Percentiles rank a stretch among this genome's conserved stretches.
Conservation (phyloP, 2,113 vertebrate species). For the Oplegnathus fasciatus region DNA sequence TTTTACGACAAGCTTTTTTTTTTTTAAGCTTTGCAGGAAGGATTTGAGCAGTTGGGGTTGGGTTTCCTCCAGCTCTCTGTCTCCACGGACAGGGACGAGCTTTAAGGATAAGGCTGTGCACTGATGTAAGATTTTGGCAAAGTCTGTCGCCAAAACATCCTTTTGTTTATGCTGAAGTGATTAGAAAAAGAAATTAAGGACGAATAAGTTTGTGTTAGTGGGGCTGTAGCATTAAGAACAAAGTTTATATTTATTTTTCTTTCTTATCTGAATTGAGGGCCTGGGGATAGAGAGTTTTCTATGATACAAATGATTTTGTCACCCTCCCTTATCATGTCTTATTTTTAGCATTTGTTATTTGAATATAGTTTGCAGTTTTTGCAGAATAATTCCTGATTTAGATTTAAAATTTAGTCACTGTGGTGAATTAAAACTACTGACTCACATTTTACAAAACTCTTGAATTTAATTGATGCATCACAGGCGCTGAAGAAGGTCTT, state of each 20-base stretch:
- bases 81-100: not conserved
- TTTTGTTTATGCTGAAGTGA: constrained; percentile 11
- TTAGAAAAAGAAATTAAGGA: not conserved
- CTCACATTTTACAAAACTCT: not conserved
- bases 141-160: constrained; percentile 44
- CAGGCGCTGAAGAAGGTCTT: not conserved
- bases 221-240: too few relatives aligned
- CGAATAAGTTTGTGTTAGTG: too few relatives aligned
- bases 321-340: not conserved
- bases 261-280: not conserved
- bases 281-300: too few relatives aligned
- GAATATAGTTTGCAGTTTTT: not conserved
- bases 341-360: not conserved
- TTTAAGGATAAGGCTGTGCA: constrained; percentile 8
- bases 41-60: not conserved
- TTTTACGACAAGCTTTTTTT: too few relatives aligned
- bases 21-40: not conserved
- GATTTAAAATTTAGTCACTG: not conserved
- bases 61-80: not conserved
- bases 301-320: too few relatives aligned
- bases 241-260: not conserved
- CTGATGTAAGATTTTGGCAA: constrained; percentile 18
- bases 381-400: not conserved
- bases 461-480: not conserved
- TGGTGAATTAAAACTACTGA: not conserved